Conservation (phyloP, 1,140 invertebrate species). For the Drosophila murphyi region DNA sequence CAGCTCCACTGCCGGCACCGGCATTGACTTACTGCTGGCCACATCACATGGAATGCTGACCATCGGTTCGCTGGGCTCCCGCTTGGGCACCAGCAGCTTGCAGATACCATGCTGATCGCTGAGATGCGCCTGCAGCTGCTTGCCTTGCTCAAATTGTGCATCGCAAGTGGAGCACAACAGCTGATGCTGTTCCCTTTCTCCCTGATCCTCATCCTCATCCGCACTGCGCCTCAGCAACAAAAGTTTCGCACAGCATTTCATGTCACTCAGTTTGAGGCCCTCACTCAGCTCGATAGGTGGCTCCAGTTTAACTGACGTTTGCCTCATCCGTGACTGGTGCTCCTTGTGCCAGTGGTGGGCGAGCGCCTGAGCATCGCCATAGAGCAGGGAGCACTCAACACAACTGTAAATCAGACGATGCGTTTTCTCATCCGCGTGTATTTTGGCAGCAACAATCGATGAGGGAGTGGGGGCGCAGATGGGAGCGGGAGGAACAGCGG, state of each 20-base stretch:
- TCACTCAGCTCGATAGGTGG: constrained; percentile 34
- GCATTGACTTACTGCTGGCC: constrained; percentile 16
- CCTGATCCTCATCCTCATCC: neutral
- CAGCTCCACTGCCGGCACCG: constrained; percentile 42
- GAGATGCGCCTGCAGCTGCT: constrained; percentile 62
- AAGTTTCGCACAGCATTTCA: constrained; percentile 62
- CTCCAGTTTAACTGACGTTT: constrained; percentile 29
- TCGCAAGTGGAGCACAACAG: constrained; percentile 62
- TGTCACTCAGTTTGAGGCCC: constrained; percentile 25
- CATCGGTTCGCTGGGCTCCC: constrained; percentile 64
- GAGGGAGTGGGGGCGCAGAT: too few relatives aligned
- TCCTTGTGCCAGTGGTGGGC: constrained; percentile 61
- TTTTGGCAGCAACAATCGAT: constrained; percentile 51
- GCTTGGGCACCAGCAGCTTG: constrained; percentile 62
- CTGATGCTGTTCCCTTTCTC: constrained; percentile 34
- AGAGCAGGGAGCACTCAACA: constrained; percentile 58
- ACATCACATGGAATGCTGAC: constrained; percentile 60
- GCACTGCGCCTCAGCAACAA: constrained; percentile 28
- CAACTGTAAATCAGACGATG: constrained; percentile 69
- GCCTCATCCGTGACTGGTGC: constrained; percentile 36
- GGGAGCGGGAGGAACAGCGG: neutral
- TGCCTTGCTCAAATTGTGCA: constrained; percentile 62
- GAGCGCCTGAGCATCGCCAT: constrained; percentile 54
- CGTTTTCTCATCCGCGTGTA: constrained; percentile 64
- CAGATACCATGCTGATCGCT: constrained; percentile 67